Percentiles rank a stretch among this genome's conserved stretches.
phyloP scores from a whole-genome alignment of 2,888 invertebrate species.

The Lymantria monacha region DNA sequence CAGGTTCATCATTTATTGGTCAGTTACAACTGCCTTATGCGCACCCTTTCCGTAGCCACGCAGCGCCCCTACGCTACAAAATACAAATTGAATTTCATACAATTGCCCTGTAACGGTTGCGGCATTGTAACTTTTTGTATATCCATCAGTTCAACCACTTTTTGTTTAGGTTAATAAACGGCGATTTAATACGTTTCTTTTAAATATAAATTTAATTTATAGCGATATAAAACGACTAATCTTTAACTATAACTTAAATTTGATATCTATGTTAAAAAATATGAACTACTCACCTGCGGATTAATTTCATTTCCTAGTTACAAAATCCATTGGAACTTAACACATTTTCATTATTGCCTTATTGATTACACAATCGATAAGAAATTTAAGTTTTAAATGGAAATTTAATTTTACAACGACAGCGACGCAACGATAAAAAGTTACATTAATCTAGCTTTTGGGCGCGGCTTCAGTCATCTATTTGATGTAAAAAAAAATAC shows the following conservation, averaged over 20 bases:
- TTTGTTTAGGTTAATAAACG: conserved; percentile 36
- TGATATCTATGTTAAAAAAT: conserved; percentile 15
- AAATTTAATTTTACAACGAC: conserved; percentile 11
- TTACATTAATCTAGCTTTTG: background rate
- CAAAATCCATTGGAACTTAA: conserved; percentile 15
- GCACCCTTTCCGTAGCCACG: conserved; percentile 1
- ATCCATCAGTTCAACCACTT: conserved; percentile 25
- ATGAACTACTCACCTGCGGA: conserved; percentile 10
- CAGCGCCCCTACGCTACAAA: conserved; percentile 5
- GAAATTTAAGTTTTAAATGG: conserved; percentile 13
- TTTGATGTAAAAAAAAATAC: too few species aligned
- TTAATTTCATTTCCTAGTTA: conserved; percentile 18
- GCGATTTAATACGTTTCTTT: conserved; percentile 18
- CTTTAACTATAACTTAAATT: conserved; percentile 20
- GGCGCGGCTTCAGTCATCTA: background rate
- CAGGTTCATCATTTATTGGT: background rate
- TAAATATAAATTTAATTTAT: conserved; percentile 24
- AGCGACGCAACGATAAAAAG: background rate
- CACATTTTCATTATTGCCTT: conserved; percentile 9
- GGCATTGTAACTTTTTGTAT: conserved; percentile 48
- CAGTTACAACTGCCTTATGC: background rate
- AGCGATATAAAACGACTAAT: conserved; percentile 15
- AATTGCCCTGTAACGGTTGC: conserved; percentile 52
- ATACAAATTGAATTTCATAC: conserved; percentile 70
- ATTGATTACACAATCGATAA: conserved; percentile 13